Percentiles rank a stretch among this genome's conserved stretches.
Conservation (phyloP, 2,888 invertebrate species). For the Pseudolycoriella hygida region DNA sequence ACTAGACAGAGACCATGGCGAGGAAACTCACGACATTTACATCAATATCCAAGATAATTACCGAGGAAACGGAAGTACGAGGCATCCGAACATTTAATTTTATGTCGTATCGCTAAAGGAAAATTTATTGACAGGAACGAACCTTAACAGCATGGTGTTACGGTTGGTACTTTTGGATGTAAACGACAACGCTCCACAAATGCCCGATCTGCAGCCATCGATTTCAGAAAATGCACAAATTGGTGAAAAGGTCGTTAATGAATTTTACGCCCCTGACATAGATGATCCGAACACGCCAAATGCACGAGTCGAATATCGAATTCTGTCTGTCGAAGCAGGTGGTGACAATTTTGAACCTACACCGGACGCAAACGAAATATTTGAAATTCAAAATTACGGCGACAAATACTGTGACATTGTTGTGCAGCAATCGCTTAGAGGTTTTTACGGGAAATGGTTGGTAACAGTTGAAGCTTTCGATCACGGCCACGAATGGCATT, state of each 20-base stretch:
- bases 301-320: constrained; percentile 33
- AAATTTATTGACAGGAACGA: constrained; percentile 12
- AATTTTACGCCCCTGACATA: constrained; percentile 32
- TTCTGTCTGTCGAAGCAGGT: constrained; percentile 24
- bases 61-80: constrained; percentile 28
- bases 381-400: not conserved
- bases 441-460: constrained; percentile 38
- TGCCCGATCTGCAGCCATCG: constrained; percentile 22
- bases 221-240: constrained; percentile 16
- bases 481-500: constrained; percentile 25
- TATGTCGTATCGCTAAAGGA: not conserved
- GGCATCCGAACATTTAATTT: constrained; percentile 11
- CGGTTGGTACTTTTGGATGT: constrained; percentile 33
- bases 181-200: constrained; percentile 40
- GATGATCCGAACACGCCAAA: constrained; percentile 36
- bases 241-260: constrained; percentile 9
- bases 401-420: not conserved
- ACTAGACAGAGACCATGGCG: constrained; percentile 35
- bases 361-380: not conserved
- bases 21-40: constrained; percentile 30
- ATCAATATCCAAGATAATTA: constrained; percentile 37
- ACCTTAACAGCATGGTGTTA: constrained; percentile 22
- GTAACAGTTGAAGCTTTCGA: constrained; percentile 39
- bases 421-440: constrained; percentile 24
- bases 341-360: not conserved